phyloP scores from a whole-genome alignment of 2,113 vertebrate genomes.

The Reinhardtius hippoglossoides region DNA sequence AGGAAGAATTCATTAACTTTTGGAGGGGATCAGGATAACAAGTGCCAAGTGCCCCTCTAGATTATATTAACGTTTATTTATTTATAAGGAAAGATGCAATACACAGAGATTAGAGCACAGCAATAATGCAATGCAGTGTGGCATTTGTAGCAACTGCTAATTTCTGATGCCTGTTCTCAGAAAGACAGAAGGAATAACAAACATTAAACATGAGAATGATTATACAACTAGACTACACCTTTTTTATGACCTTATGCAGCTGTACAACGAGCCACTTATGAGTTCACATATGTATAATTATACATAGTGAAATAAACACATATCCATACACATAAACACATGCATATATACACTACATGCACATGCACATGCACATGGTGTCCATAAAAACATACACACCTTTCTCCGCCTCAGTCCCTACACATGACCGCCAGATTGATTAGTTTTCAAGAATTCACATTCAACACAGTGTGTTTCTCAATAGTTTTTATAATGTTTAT shows the following conservation, averaged over 20 bases:
- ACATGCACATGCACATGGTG: too few relatives aligned
- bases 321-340: neutral
- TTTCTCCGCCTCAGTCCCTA: neutral
- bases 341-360: neutral
- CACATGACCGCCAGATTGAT: neutral
- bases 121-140: too few relatives aligned
- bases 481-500: conserved; percentile 1
- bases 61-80: too few relatives aligned
- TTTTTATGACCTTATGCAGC: neutral
- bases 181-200: neutral
- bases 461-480: neutral
- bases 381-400: neutral
- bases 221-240: neutral
- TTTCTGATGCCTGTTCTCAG: neutral
- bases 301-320: neutral
- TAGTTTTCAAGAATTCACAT: neutral
- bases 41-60: too few relatives aligned
- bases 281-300: too few relatives aligned
- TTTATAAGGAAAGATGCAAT: too few relatives aligned
- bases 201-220: neutral
- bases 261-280: neutral
- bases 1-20: too few relatives aligned
- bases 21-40: too few relatives aligned
- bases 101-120: too few relatives aligned
- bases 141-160: neutral